These are phyloP conservation scores for Acrobasis consociella DNA, from an alignment of 2,888 invertebrate species.

Conservation along the genomic window DNA sequence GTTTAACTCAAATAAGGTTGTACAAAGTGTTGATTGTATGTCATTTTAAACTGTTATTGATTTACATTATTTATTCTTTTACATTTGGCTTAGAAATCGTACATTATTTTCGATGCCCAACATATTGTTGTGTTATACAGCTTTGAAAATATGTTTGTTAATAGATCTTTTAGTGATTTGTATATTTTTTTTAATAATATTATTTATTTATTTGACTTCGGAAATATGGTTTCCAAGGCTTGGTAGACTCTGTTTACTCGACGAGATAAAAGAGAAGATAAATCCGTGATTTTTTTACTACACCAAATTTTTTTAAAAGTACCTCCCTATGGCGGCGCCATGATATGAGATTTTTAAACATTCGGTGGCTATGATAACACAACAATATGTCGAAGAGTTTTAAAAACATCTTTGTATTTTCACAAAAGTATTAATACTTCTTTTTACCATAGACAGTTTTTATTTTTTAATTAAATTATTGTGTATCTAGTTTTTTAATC, in stretches of 20 bases:
- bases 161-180: not conserved
- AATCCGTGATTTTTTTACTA: too few species aligned
- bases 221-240: not conserved
- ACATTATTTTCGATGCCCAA: not conserved
- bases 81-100: constrained; percentile 3
- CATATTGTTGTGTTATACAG: constrained; percentile 10
- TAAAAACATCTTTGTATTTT: constrained; percentile 8
- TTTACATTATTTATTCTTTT: constrained; percentile 13
- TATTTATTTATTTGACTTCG: too few species aligned
- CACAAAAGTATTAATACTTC: constrained; percentile 15
- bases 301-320: too few species aligned
- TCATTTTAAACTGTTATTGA: constrained; percentile 18
- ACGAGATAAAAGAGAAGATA: too few species aligned
- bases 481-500: constrained; percentile 28
- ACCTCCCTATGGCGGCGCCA: too few species aligned
- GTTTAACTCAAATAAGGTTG: not conserved
- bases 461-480: constrained; percentile 34
- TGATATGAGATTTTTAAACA: too few species aligned
- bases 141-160: not conserved
- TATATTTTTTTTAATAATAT: not conserved
- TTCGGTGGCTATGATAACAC: not conserved
- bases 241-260: too few species aligned
- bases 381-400: not conserved
- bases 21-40: constrained; percentile 19
- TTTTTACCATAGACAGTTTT: constrained; percentile 23